Percentiles rank a stretch among this genome's conserved stretches.
Conservation (phyloP, 2,797 vertebrate species). For the Paguma larvata region DNA sequence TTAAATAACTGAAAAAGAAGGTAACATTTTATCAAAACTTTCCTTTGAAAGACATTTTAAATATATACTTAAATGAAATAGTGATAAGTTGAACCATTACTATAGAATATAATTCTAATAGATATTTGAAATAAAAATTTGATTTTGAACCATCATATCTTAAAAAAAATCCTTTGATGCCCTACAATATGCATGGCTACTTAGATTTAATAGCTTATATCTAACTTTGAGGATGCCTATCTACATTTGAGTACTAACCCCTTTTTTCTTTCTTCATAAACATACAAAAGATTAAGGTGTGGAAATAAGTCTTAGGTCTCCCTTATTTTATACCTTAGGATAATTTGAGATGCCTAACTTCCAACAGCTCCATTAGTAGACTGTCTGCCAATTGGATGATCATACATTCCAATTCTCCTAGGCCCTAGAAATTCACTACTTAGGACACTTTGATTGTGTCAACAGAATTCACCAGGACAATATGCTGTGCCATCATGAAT, state of each 20-base stretch:
- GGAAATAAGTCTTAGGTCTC: background rate
- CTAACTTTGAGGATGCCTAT: background rate
- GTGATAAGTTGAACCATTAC: background rate
- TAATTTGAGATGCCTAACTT: background rate
- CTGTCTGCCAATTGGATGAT: constrained; percentile 17
- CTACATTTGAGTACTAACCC: background rate
- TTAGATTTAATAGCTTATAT: background rate
- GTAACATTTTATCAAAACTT: constrained; percentile 7
- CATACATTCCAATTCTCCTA: background rate
- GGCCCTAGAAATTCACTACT: background rate
- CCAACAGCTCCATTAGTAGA: constrained; percentile 50
- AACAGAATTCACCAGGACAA: background rate
- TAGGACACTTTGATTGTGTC: constrained; percentile 12
- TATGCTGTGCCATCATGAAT: background rate
- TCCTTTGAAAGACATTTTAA: background rate
- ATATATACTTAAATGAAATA: background rate
- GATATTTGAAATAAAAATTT: constrained; percentile 5
- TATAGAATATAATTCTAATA: background rate
- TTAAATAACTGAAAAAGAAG: constrained; percentile 1
- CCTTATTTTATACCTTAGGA: background rate
- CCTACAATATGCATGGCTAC: background rate
- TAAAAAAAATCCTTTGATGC: constrained; percentile 6
- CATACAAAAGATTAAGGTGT: background rate
- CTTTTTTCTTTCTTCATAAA: background rate
- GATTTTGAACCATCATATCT: background rate